phyloP scores from a whole-genome alignment of 2,113 vertebrate species.

The Glaucomys volans region DNA sequence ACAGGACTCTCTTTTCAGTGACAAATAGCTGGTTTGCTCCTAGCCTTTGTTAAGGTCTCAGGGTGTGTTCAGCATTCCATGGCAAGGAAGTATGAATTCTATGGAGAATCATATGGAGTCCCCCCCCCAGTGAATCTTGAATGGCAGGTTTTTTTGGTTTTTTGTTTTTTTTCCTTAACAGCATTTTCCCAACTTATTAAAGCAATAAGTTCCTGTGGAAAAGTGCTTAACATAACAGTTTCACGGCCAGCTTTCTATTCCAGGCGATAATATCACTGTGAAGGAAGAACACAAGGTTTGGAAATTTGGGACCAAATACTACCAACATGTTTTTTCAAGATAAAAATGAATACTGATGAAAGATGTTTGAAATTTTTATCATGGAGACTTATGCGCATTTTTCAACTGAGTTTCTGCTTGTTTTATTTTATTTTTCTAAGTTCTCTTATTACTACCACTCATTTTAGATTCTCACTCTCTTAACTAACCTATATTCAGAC shows the following conservation, averaged over 20 bases:
- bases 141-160: slow-evolving; percentile 71
- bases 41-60: background rate
- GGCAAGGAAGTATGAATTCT: background rate
- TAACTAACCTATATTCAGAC: background rate
- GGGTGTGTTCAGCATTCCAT: background rate
- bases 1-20: background rate
- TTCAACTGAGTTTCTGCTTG: background rate
- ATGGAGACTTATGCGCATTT: slow-evolving; percentile 34
- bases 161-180: slow-evolving; percentile 82
- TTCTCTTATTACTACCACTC: slow-evolving; percentile 10
- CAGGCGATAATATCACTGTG: slow-evolving; percentile 74
- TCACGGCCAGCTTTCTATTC: slow-evolving; percentile 75
- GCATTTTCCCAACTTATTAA: slow-evolving; percentile 86
- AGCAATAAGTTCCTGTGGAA: slow-evolving; percentile 86
- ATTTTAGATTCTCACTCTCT: background rate
- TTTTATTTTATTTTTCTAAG: background rate
- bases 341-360: slow-evolving; percentile 76
- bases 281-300: slow-evolving; percentile 77
- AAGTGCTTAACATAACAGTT: slow-evolving; percentile 84
- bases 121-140: slow-evolving; percentile 85
- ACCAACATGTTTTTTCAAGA: slow-evolving; percentile 68
- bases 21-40: background rate
- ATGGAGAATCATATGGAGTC: background rate
- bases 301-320: slow-evolving; percentile 74
- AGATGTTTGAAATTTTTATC: slow-evolving; percentile 55